Evolutionary conservation across 2,888 invertebrate species (phyloP), one percentile per base, ranked within the genome.

Genomic region (Meliscaeva auricollis): DNA sequence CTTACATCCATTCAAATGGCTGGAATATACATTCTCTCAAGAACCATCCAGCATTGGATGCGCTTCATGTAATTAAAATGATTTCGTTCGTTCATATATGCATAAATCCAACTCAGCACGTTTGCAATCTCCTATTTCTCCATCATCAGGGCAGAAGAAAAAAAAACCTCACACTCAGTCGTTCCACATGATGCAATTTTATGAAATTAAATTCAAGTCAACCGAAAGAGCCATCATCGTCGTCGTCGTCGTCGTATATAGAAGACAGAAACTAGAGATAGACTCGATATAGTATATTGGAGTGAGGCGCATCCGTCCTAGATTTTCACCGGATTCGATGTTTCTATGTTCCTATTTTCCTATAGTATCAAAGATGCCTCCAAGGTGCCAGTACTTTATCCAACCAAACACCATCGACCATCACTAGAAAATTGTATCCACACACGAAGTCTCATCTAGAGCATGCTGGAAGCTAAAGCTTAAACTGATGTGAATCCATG

Each of bases 171-270:
- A 66, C 64, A 44, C 46, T 17, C 73, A 77, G 41, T 72, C 84
- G 84, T 80, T 85, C 68, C 84, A 85, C 80, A 85, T 85, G 85
- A 85, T 81, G 85, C 81, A 85, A 85, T 73, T 76, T 70, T 80
- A 77, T 76, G 68, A 85, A 85, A 85, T 85, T 76, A 81, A 85
- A 77, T 73, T 75, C 81, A 54, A 85, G 75, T 73, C 85, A 81
- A 68, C 66, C 84, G 72, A 85, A 50, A 72, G 69, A 79, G 50
- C 66, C 75, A 83, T 78, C 79, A 83, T 54, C 70, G n/a, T n/a
- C n/a, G n/a, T n/a, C n/a, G n/a, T n/a, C n/a, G n/a, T 26, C 26
- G 4, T 38, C 35, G 11, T 38, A 11, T 54, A 8, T 46, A 11
- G 70, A 56, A 20, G 30, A 26, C 15, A 13, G 20, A 38, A 11